Evolutionary conservation across 2,113 vertebrate species (phyloP).

Genomic region (Cinclus cinclus): DNA sequence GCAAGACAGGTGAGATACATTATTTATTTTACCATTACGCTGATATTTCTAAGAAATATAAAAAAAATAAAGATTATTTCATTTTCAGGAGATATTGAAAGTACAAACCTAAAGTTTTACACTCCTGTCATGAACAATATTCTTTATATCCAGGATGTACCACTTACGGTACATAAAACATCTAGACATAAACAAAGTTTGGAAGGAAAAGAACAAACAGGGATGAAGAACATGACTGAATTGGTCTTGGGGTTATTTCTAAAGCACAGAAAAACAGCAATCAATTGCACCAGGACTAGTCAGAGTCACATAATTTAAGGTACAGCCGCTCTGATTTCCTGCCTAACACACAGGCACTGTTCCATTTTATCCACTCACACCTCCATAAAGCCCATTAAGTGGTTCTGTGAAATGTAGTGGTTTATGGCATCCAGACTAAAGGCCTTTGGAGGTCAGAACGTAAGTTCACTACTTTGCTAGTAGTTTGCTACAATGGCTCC

Average conservation of each 20-base stretch:
- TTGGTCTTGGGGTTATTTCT: neutral
- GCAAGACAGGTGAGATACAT: neutral
- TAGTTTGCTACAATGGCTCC: neutral
- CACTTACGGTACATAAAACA: neutral
- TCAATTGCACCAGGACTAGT: neutral
- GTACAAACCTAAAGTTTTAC: neutral
- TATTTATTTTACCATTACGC: neutral
- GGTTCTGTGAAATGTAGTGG: constrained; percentile 11
- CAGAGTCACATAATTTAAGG: constrained; percentile 1
- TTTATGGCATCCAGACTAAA: constrained; percentile 15
- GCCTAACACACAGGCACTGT: neutral
- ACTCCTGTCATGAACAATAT: neutral
- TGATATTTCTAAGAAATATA: neutral
- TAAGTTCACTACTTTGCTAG: neutral
- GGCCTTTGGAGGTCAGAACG: neutral
- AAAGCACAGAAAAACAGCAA: neutral
- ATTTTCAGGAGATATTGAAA: neutral
- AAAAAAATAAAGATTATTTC: neutral
- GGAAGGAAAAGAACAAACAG: neutral
- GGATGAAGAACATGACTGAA: neutral
- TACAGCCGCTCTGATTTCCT: neutral
- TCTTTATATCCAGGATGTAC: neutral
- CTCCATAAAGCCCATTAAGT: constrained; percentile 29
- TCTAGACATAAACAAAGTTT: neutral
- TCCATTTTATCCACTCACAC: constrained; percentile 10